A percentile compares a stretch with the other conserved stretches of the same genome.
These are phyloP conservation scores for Cyprinus carpio DNA, from an alignment of 2,113 vertebrate genomes.

Conservation along the genomic window DNA sequence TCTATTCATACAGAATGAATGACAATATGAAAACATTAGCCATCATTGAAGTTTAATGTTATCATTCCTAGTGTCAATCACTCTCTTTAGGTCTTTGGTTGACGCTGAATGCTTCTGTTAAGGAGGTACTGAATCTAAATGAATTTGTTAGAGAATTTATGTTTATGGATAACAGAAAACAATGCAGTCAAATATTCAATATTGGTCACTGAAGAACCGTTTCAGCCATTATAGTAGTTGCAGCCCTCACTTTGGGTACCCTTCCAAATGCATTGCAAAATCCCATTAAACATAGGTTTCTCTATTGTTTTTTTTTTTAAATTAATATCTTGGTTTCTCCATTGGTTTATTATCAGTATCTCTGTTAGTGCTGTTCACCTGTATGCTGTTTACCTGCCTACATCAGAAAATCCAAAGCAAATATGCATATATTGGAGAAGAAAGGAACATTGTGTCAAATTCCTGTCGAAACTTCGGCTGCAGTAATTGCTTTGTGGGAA, in stretches of 20 bases:
- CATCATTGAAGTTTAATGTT: conserved; percentile 70
- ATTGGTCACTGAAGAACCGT: not conserved
- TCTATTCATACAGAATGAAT: conserved; percentile 63
- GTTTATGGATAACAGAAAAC: not conserved
- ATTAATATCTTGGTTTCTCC: not conserved
- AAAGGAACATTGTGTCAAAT: conserved; percentile 48
- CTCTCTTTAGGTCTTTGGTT: conserved; percentile 56
- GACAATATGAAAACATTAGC: conserved; percentile 41
- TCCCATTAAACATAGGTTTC: not conserved
- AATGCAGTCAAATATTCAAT: not conserved
- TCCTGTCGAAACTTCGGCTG: conserved; percentile 63
- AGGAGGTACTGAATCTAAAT: not conserved
- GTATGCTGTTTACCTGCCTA: not conserved
- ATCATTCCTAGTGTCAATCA: conserved; percentile 70
- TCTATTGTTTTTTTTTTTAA: not conserved
- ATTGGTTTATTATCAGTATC: not conserved
- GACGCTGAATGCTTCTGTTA: conserved; percentile 37
- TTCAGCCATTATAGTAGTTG: not conserved
- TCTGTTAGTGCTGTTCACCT: not conserved
- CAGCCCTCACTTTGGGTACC: not conserved
- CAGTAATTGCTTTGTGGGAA: conserved; percentile 79
- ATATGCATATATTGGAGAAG: conserved; percentile 26
- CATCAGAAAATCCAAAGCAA: conserved; percentile 12
- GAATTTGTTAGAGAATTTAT: not conserved
- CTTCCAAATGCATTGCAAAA: not conserved